Conservation (phyloP, 37 sponge, comb jelly and placozoan genomes). For the Ephydatia muelleri region DNA sequence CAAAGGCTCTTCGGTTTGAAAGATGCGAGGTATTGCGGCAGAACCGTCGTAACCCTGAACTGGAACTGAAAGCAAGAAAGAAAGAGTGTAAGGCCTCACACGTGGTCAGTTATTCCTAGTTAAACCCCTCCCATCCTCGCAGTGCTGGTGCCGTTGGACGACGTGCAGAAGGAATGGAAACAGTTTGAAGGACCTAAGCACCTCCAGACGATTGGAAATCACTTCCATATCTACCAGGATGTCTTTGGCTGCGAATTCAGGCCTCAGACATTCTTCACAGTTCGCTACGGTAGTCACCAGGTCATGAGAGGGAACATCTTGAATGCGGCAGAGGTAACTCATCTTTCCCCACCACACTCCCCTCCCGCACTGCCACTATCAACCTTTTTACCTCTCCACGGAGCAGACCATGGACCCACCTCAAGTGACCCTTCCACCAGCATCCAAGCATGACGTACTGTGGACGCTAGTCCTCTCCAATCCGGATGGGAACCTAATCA, state of each 20-base stretch:
- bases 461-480: conserved; percentile 48
- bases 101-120: background rate
- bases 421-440: background rate
- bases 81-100: conserved; percentile 30
- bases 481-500: conserved; percentile 64
- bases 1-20: conserved; percentile 18
- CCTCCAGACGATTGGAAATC: conserved; percentile 36
- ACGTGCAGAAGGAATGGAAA: conserved; percentile 44
- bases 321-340: conserved; percentile 7
- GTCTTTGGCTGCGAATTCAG: conserved; percentile 38
- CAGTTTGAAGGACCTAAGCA: conserved; percentile 34
- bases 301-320: conserved; percentile 41
- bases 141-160: conserved; percentile 61
- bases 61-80: conserved; percentile 55
- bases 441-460: background rate
- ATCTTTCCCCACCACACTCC: background rate
- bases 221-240: conserved; percentile 49
- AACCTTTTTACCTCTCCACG: background rate
- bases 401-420: background rate
- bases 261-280: conserved; percentile 32
- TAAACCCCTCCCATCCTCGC: background rate
- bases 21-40: conserved; percentile 16
- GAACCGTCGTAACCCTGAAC: conserved; percentile 48
- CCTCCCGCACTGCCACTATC: background rate
- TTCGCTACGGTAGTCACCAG: conserved; percentile 5